Percentiles rank a stretch among this genome's conserved stretches.
phyloP scores from a whole-genome alignment of 92 coral and sea anemone species.

The Virgularia gustaviana region DNA sequence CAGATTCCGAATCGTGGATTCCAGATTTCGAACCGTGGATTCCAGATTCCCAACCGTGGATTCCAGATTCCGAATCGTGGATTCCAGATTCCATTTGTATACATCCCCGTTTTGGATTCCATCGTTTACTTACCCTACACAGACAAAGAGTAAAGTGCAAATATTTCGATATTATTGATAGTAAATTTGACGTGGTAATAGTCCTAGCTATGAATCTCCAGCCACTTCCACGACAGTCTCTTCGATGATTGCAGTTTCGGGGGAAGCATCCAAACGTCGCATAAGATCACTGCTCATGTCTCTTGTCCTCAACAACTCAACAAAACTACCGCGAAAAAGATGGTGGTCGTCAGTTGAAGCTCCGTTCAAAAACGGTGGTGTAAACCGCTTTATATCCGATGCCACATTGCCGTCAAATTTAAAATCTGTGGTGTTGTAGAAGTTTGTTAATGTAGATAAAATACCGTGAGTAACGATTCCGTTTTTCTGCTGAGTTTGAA shows the following conservation, averaged over 20 bases:
- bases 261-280: conserved; percentile 13
- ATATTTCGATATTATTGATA: background rate
- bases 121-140: conserved; percentile 15
- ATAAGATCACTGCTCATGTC: conserved; percentile 15
- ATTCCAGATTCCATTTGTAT: too few species aligned
- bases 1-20: too few species aligned
- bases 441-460: background rate
- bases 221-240: background rate
- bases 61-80: too few species aligned
- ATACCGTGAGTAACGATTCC: background rate
- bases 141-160: conserved; percentile 4
- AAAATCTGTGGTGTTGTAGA: background rate
- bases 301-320: conserved; percentile 29
- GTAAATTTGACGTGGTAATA: background rate
- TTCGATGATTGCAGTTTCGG: conserved; percentile 31
- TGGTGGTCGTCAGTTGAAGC: conserved; percentile 22
- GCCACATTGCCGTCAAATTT: background rate
- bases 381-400: background rate
- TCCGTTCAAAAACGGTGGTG: background rate
- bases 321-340: conserved; percentile 33
- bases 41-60: too few species aligned
- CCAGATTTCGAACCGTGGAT: too few species aligned
- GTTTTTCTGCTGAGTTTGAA: background rate
- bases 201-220: background rate
- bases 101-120: conserved; percentile 15